Evolutionary conservation across 2,113 vertebrate species (phyloP).

Genomic region (Gnathonemus longibarbis): DNA sequence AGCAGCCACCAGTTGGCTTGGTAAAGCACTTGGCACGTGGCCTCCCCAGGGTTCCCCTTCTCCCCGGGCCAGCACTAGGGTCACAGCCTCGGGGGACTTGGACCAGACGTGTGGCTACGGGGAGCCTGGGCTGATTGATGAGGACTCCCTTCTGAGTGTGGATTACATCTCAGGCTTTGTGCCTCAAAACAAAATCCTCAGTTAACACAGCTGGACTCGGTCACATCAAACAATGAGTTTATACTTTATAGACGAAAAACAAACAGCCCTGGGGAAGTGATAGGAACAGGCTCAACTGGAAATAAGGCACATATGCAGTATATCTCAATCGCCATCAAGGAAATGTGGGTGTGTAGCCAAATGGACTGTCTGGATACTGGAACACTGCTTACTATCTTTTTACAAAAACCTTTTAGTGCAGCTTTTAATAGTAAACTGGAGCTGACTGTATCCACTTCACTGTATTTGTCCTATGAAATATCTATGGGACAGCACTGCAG

Average conservation of each 20-base stretch:
- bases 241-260: background rate
- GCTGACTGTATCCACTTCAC: background rate
- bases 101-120: background rate
- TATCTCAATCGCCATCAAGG: background rate
- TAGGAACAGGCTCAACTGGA: background rate
- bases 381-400: background rate
- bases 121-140: background rate
- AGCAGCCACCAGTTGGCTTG: background rate
- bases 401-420: background rate
- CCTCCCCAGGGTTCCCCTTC: background rate
- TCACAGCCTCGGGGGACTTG: background rate
- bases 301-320: background rate
- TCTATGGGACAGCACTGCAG: background rate
- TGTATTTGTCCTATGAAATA: constrained; percentile 2
- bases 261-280: background rate
- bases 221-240: background rate
- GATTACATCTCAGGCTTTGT: background rate
- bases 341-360: background rate
- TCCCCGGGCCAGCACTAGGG: background rate
- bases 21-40: background rate
- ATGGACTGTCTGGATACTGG: background rate
- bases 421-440: background rate
- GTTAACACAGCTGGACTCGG: background rate
- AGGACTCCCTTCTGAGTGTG: background rate
- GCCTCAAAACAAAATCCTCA: background rate